These are phyloP conservation scores for Boloria euphrosyne DNA, from an alignment of 2,888 invertebrate species.

Conservation along the genomic window DNA sequence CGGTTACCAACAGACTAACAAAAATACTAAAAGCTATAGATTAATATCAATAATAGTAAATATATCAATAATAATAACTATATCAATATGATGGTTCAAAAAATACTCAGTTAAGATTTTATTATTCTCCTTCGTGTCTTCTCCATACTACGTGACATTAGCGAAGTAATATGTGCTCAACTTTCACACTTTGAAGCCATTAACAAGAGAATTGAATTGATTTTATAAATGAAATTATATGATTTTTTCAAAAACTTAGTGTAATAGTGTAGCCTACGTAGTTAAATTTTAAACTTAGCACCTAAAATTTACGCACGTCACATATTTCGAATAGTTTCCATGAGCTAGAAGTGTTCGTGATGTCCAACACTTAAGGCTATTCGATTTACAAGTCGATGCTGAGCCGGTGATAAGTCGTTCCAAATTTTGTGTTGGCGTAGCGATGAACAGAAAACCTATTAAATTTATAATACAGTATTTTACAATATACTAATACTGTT, in stretches of 20 bases:
- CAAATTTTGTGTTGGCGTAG: constrained; percentile 27
- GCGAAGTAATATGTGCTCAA: too few species aligned
- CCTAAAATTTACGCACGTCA: constrained; percentile 19
- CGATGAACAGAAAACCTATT: constrained; percentile 9
- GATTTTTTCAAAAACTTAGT: background rate
- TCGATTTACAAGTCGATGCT: constrained; percentile 36
- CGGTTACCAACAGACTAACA: too few species aligned
- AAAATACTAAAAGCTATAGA: too few species aligned
- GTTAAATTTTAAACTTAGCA: background rate
- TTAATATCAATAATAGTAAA: too few species aligned
- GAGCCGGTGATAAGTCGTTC: constrained; percentile 34
- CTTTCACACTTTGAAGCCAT: too few species aligned
- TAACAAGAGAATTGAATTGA: too few species aligned
- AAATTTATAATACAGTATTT: constrained; percentile 13
- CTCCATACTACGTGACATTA: too few species aligned
- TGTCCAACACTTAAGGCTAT: constrained; percentile 39
- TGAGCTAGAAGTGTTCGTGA: constrained; percentile 36
- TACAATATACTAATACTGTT: background rate
- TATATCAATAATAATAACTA: too few species aligned
- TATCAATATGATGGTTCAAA: too few species aligned
- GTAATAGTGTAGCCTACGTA: background rate
- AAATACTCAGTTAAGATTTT: too few species aligned
- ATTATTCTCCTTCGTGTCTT: too few species aligned
- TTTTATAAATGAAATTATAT: background rate
- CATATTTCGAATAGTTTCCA: constrained; percentile 34